Evolutionary conservation across 1,140 invertebrate species (phyloP).

Genomic region (Gryon sp.): DNA sequence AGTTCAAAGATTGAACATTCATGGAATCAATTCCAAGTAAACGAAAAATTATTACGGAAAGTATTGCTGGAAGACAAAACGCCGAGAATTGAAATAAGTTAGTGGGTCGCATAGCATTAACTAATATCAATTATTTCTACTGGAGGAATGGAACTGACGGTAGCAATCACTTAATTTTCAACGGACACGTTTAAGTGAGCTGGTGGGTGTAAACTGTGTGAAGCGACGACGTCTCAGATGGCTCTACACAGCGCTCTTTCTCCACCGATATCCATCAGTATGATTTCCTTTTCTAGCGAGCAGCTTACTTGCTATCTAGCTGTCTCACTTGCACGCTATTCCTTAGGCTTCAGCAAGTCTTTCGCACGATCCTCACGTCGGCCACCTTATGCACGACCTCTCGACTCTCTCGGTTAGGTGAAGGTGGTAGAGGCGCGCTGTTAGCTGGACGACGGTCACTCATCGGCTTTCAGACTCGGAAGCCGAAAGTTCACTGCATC

Average conservation of each 20-base stretch:
- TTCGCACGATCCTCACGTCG: constrained; percentile 77
- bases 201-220: constrained; percentile 56
- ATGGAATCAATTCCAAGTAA: neutral
- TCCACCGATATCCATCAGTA: constrained; percentile 55
- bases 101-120: constrained; percentile 47
- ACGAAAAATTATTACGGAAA: constrained; percentile 1
- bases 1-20: constrained; percentile 6
- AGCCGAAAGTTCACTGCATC: constrained; percentile 73
- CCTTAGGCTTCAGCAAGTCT: constrained; percentile 55
- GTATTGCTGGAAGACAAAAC: constrained; percentile 1
- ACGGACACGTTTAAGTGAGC: constrained; percentile 41
- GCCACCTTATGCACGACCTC: constrained; percentile 77
- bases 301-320: constrained; percentile 43
- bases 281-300: constrained; percentile 52
- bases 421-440: constrained; percentile 58
- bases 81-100: constrained; percentile 19
- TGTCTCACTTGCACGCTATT: constrained; percentile 58
- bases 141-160: constrained; percentile 25
- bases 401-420: constrained; percentile 58
- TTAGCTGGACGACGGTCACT: constrained; percentile 72
- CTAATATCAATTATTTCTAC: constrained; percentile 44
- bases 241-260: constrained; percentile 56
- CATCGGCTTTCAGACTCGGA: constrained; percentile 65
- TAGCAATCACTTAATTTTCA: constrained; percentile 62
- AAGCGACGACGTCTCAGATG: constrained; percentile 62